Base-by-base conservation (phyloP, 2,888 invertebrate species). In the Acronicta alni region DNA sequence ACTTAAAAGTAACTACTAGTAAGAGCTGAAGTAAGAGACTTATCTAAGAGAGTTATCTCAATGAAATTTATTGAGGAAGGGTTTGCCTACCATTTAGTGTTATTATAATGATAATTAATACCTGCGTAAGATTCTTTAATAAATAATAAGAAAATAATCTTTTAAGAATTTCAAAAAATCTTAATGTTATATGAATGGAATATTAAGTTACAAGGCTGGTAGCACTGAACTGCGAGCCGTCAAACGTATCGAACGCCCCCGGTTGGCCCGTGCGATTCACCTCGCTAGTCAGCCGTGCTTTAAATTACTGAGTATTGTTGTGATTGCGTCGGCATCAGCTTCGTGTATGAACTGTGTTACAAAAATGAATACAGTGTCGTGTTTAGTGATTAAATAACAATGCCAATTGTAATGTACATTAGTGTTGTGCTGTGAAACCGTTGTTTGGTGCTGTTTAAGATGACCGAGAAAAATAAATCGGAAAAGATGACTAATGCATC, bases 391-490 rank as follows among this genome's bases (percentile, higher is more conserved):
- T 82, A 90, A 90, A 89, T 89, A 90, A 90, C 83, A 84, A 93
- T 92, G 93, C 84, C 80, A 86, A 77, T 86, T 80, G 82, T 82
- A 84, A 83, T 81, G 71, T 81, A 86, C 72, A 79, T 72, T 83
- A 85, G 89, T 92, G 89, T 82, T 82, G 92, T 92, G 89, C 83
- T 88, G 91, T 91, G 90, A 89, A 88, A 87, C 81, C 84, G 81
- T 86, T 80, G 86, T 85, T 85, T 83, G 82, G 88, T 90, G 89
- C 83, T 84, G 83, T 85, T 56, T 85, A 93, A 87, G 86, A 94
- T 94, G 94, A 94, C 93, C 89, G 94, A 94, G 89, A 94, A 93
- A 92, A 94, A 93, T 89, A 94, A 94, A 94, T 93, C 94, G 77
- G 94, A 94, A 84, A 94, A 94, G 93, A 94, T 94, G 94, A 94